A percentile compares a stretch with the other conserved stretches of the same genome.
These are phyloP conservation scores for Ephialtes manifestator DNA, from an alignment of 2,888 invertebrate species.

Conservation along the genomic window DNA sequence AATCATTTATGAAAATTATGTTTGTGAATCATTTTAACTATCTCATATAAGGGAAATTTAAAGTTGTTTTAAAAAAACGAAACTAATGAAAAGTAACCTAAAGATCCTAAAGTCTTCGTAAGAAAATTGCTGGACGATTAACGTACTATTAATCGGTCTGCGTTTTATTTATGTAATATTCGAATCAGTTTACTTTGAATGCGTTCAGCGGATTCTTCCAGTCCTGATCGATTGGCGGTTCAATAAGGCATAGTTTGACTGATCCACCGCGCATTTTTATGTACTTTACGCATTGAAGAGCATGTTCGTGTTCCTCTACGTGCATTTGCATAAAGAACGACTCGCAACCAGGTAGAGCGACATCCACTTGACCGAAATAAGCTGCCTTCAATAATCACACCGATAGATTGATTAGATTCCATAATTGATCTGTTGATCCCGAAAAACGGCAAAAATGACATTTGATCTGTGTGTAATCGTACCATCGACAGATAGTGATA, in stretches of 20 bases:
- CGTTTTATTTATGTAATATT: not conserved
- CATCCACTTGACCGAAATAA: constrained; percentile 86
- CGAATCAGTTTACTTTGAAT: constrained; percentile 78
- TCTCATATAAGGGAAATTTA: no score
- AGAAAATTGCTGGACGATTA: no score
- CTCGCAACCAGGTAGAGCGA: constrained; percentile 85
- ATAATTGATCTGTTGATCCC: constrained; percentile 6
- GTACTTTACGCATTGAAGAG: constrained; percentile 85
- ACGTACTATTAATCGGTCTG: no score
- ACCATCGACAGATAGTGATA: constrained; percentile 89
- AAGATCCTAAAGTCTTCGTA: no score
- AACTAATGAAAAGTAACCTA: no score
- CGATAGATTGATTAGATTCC: constrained; percentile 13
- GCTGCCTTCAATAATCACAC: constrained; percentile 73
- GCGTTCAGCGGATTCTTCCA: constrained; percentile 85
- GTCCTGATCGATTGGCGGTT: constrained; percentile 80
- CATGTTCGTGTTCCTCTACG: constrained; percentile 86
- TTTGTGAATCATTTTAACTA: no score
- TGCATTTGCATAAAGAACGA: constrained; percentile 87
- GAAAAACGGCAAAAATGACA: not conserved
- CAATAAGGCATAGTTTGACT: constrained; percentile 82
- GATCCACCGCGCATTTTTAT: constrained; percentile 86
- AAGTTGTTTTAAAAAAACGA: no score
- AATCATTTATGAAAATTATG: no score
- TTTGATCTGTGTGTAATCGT: constrained; percentile 68